Percentiles rank a stretch among this genome's conserved stretches.
Evolutionary conservation across 1,140 invertebrate genomes (phyloP).

Genomic region (Archivesica marissinica): DNA sequence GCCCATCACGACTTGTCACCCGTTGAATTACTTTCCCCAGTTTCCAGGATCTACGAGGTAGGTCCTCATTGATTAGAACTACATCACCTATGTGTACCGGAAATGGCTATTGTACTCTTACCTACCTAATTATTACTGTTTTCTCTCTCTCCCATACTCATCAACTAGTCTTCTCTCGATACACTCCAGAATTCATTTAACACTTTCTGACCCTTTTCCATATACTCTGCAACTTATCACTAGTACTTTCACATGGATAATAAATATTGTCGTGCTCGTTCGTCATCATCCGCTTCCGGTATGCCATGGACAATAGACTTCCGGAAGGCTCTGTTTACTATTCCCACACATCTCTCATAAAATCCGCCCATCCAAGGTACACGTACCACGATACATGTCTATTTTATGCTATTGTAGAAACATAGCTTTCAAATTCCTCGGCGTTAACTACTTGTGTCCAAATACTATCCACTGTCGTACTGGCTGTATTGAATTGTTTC

Average conservation of each 20-base stretch:
- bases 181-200: neutral
- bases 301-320: neutral
- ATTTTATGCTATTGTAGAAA: neutral
- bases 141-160: no score
- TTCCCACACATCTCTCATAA: slow-evolving; percentile 8
- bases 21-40: neutral
- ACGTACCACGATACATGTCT: neutral
- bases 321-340: neutral
- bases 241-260: neutral
- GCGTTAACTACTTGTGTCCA: neutral
- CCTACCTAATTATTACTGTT: no score
- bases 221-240: neutral
- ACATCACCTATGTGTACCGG: neutral
- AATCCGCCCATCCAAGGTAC: neutral
- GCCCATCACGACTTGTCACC: neutral
- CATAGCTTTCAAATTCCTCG: neutral
- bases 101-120: no score
- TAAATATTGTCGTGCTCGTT: neutral
- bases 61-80: neutral
- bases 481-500: slow-evolving; percentile 9
- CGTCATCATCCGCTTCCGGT: neutral
- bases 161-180: neutral
- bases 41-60: neutral
- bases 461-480: neutral
- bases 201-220: slow-evolving; percentile 4